Percentiles rank a stretch among this genome's conserved stretches.
Conservation (phyloP, 1,140 invertebrate species). For the Chrysoperla carnea region DNA sequence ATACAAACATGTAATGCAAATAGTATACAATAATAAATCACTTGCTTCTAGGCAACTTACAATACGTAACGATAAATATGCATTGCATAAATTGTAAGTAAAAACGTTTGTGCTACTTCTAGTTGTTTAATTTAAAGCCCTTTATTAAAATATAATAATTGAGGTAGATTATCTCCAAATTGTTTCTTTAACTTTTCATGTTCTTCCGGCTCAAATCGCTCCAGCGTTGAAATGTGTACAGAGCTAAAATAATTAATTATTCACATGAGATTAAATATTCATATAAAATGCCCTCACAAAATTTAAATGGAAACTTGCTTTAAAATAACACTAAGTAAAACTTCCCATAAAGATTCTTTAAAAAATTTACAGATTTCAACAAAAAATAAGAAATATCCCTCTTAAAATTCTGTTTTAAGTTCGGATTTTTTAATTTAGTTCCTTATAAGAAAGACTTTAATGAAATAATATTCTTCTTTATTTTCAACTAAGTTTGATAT, state of each 20-base stretch:
- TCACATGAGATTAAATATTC: background rate
- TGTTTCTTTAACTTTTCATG: slow-evolving; percentile 48
- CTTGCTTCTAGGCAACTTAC: no score
- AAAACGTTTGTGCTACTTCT: no score
- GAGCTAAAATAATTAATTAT: slow-evolving; percentile 25
- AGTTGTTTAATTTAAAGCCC: slow-evolving; percentile 51
- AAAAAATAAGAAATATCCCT: background rate
- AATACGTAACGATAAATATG: no score
- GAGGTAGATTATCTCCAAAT: slow-evolving; percentile 38
- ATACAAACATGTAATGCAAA: no score
- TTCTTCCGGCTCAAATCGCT: slow-evolving; percentile 48
- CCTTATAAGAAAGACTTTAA: no score
- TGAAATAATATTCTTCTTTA: no score
- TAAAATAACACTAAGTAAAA: background rate
- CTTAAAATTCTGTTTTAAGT: no score
- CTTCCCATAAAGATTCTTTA: background rate
- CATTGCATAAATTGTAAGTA: no score
- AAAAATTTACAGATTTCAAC: background rate
- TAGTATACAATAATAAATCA: no score
- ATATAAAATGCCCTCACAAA: background rate
- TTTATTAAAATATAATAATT: slow-evolving; percentile 64
- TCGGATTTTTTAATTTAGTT: no score
- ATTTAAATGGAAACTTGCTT: background rate
- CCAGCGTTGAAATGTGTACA: slow-evolving; percentile 43
- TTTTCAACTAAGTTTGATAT: no score